Conservation (phyloP, 2,888 invertebrate genomes). For the Drosophila falleni region DNA sequence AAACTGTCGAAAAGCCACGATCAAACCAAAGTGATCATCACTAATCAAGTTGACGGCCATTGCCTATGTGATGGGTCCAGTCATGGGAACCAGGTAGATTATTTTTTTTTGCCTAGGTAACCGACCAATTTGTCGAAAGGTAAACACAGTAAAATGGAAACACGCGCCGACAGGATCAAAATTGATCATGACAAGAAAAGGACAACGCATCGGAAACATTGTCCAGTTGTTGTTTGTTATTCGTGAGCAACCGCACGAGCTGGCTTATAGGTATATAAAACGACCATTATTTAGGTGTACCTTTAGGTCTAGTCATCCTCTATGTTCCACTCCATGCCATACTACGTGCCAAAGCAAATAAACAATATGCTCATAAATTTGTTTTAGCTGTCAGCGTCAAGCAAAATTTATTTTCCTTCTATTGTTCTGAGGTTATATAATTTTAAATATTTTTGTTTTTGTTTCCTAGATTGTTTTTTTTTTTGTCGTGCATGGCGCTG, state of each 20-base stretch:
- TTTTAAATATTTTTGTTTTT: conserved; percentile 54
- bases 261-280: conserved; percentile 3
- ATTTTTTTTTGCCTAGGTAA: conserved; percentile 58
- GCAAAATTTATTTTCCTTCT: conserved; percentile 48
- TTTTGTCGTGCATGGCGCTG: conserved; percentile 56
- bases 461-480: conserved; percentile 3
- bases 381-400: conserved; percentile 55
- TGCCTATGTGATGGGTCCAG: conserved; percentile 22
- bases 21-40: conserved; percentile 65
- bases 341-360: conserved; percentile 55
- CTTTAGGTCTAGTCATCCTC: conserved; percentile 11
- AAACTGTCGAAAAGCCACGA: conserved; percentile 76
- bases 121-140: conserved; percentile 44
- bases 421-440: conserved; percentile 64
- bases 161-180: conserved; percentile 77
- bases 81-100: conserved; percentile 41
- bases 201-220: conserved; percentile 40
- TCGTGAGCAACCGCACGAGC: conserved; percentile 28
- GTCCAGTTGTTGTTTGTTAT: conserved; percentile 38
- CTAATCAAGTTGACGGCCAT: conserved; percentile 59
- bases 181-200: conserved; percentile 63
- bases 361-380: conserved; percentile 67
- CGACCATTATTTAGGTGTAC: conserved; percentile 11
- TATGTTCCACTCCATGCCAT: not conserved
- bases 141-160: conserved; percentile 67